Evolutionary conservation across 2,888 invertebrate genomes (phyloP), one percentile per base, ranked within the genome.

Genomic region (Branchipolynoe longqiensis): DNA sequence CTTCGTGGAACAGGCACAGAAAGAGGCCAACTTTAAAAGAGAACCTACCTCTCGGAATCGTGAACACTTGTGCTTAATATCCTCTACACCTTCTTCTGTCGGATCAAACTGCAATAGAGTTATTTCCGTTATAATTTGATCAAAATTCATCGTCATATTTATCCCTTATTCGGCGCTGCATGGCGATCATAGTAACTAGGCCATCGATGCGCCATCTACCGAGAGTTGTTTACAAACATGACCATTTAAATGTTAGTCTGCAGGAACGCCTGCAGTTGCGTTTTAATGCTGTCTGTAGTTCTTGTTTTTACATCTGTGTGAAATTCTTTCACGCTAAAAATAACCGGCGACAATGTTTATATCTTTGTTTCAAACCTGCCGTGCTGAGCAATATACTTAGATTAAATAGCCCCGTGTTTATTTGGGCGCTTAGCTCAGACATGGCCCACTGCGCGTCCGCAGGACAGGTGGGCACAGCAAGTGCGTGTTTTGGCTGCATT

Each of bases 101-200:
- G 78, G 78, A 48, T 78, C 48, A 78, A 78, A 78, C 78, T 78
- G 78, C 78, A 78, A 78, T 3, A 78, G 78, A 54, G 48, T 48
- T 78, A 78, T 78, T 78, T 78, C 78, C 48, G 78, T 48, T 31
- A 78, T 78, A 78, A 78, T 78, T 48, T 78, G 78, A 28, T 78
- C 78, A 78, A 78, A 78, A 78, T 78, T 78, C 78, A 78, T 78
- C 78, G 78, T 78, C 78, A 41, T 78, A 78, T 78, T 78, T 78
- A 41, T 78, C 48, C 78, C 78, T 78, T 78, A 78, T 78, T 78
- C 78, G 78, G 78, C 78, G 78, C 78, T 78, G 78, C 78, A 78
- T 78, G 78, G 78, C 78, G 78, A 78, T 78, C 78, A 54, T 78
- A 41, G 78, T 78, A 78, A 78, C 78, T 78, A 78, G 78, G 78